A percentile compares a stretch with the other conserved stretches of the same genome.
Conservation (phyloP, 2,113 vertebrate species). For the Alaudala cheleensis region DNA sequence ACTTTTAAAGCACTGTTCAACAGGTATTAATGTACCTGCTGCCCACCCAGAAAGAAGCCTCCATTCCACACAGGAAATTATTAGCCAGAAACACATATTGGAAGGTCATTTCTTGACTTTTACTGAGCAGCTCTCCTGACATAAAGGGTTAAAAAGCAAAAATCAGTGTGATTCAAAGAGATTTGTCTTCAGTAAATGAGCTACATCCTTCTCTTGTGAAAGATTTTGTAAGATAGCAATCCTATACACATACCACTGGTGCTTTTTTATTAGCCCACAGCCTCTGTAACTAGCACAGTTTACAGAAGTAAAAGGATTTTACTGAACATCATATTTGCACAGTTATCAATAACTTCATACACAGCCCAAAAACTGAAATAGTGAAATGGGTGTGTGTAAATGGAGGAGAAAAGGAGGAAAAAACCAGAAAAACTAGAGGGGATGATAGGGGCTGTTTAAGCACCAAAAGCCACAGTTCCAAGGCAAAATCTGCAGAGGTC, state of each 20-base stretch:
- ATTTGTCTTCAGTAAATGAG: background rate
- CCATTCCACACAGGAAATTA: background rate
- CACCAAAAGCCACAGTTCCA: background rate
- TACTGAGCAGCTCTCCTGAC: background rate
- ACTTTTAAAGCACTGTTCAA: background rate
- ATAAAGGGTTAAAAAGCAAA: conserved; percentile 48
- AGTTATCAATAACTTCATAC: background rate
- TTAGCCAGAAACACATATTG: background rate
- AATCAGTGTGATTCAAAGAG: background rate
- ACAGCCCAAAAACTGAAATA: background rate
- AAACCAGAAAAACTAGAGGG: background rate
- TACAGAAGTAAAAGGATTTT: conserved; percentile 23
- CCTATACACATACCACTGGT: background rate
- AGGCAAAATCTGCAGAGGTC: conserved; percentile 30
- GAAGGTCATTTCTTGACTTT: conserved; percentile 17
- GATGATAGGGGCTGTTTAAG: background rate
- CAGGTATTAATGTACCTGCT: background rate
- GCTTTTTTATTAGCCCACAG: background rate
- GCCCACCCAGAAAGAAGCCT: background rate
- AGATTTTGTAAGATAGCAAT: background rate
- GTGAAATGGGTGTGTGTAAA: background rate
- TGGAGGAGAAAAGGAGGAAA: background rate
- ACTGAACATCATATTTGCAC: background rate
- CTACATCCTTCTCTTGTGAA: background rate
- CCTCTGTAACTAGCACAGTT: background rate